A percentile compares a stretch with the other conserved stretches of the same genome.
Conservation (phyloP, 2,797 vertebrate species). For the Fistularia tabacaria region DNA sequence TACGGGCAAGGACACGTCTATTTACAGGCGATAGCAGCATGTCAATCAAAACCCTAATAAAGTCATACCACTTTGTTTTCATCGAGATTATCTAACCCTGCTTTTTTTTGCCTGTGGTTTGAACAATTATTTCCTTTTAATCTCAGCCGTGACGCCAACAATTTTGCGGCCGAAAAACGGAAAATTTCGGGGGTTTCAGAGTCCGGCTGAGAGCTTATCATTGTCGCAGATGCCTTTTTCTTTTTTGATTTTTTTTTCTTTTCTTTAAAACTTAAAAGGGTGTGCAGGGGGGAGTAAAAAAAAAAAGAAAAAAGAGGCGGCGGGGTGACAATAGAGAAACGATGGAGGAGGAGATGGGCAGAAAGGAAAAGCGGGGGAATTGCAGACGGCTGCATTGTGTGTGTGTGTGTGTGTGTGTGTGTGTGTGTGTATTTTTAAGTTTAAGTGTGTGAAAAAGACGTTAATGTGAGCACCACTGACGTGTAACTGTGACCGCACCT, state of each 20-base stretch:
- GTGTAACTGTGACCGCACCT: constrained; percentile 38
- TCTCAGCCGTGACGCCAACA: constrained; percentile 11
- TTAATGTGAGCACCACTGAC: constrained; percentile 43
- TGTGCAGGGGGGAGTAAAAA: too few relatives aligned
- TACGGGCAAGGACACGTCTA: constrained; percentile 53
- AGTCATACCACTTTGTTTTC: constrained; percentile 26
- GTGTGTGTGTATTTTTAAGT: constrained; percentile 33
- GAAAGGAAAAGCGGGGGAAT: constrained; percentile 23
- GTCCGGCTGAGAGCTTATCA: constrained; percentile 30
- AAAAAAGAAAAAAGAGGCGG: too few relatives aligned
- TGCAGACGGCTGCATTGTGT: constrained; percentile 32
- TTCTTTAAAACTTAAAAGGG: constrained; percentile 9
- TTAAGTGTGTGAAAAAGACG: constrained; percentile 14
- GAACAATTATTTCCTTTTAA: constrained; percentile 11
- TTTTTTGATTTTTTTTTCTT: too few relatives aligned
- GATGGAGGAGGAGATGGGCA: constrained; percentile 2
- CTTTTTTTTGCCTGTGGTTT: constrained; percentile 7
- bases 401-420: constrained; percentile 26
- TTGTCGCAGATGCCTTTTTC: constrained; percentile 37
- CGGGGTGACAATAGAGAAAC: constrained; percentile 9
- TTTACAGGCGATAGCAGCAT: constrained; percentile 67
- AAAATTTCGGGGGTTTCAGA: constrained; percentile 30
- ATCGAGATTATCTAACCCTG: constrained; percentile 5
- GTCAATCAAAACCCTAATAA: constrained; percentile 37
- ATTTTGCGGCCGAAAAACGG: constrained; percentile 36